Conservation (phyloP, 2,797 vertebrate species). For the Scolopax bukidnonensis region DNA sequence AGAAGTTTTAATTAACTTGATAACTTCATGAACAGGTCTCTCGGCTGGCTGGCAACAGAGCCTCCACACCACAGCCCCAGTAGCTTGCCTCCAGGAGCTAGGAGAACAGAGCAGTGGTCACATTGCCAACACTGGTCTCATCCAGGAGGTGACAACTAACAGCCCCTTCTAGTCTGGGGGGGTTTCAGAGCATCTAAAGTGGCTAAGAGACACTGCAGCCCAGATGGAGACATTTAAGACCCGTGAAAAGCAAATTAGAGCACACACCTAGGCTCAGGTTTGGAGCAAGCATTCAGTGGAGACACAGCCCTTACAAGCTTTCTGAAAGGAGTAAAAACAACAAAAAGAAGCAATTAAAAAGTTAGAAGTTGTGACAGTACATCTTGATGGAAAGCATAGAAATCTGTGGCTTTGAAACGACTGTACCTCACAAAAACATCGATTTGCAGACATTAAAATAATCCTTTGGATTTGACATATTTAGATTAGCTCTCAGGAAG, state of each 20-base stretch:
- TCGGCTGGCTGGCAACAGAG: not conserved
- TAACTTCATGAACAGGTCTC: not conserved
- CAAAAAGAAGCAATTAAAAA: not conserved
- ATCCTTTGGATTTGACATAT: not conserved
- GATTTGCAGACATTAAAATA: not conserved
- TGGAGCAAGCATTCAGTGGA: not conserved
- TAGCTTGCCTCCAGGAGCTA: not conserved
- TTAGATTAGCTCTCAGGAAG: too few relatives aligned
- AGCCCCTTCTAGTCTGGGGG: not conserved
- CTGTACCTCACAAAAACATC: not conserved
- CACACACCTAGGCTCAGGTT: not conserved
- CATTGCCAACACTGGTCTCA: not conserved
- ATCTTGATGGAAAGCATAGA: not conserved
- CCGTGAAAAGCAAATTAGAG: not conserved
- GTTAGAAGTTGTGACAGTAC: not conserved
- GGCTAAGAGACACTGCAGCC: not conserved
- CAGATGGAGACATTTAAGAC: not conserved
- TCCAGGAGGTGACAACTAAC: not conserved
- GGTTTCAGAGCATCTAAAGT: not conserved
- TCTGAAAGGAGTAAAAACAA: not conserved
- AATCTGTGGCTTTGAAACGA: not conserved
- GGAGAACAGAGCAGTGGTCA: not conserved
- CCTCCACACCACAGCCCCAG: not conserved
- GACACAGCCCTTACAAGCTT: not conserved
- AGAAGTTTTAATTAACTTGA: not conserved